Base-by-base conservation (phyloP, 1,140 invertebrate species). In the Drosophila baimaii region DNA sequence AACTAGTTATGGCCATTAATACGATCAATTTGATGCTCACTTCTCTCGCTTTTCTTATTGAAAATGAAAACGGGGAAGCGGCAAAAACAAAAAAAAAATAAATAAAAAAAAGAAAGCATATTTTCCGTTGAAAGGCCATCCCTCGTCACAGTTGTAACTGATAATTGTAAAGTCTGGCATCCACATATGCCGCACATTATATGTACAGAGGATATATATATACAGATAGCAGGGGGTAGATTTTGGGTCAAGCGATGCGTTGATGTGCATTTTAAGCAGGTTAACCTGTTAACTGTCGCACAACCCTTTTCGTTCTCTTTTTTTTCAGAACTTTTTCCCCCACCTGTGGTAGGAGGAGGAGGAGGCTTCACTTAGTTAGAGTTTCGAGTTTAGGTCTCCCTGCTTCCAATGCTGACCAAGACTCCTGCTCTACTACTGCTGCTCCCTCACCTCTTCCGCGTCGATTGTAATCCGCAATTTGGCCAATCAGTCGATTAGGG, bases 1-100 rank as follows among this genome's bases (percentile, higher is more conserved):
- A 91, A 91, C 90, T 91, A 91, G 90, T 91, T 91, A 91, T 85
- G 80, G 82, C 78, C 91, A 91, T 91, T 91, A 91, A 91, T 91
- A 88, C 89, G 89, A 91, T 91, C 90, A 91, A 91, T 91, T 91
- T 91, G 85, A 82, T 91, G 89, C 77, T 90, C 90, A 90, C 81
- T 91, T 91, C 81, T 77, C 63, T 77, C 74, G 77, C 59, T 73
- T 81, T 61, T 77, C 79, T 82, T 85, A 89, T 89, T 85, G 89
- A 77, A 81, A 80, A 63, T 7, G 27, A 27, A 7, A 27, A 5
- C 8, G 2, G 27, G 1, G 27, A 27, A 27, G 54, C 76, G 59
- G 37, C 51, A 7, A 7, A 15, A 5, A n/a, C n/a, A n/a, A n/a
- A n/a, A 21, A 56, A 66, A 59, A 77, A 23, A 70, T 54, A 72